Base-by-base conservation (phyloP, 30 jellyfish, hydroid and myxozoan species). In the Mastigias papua region DNA sequence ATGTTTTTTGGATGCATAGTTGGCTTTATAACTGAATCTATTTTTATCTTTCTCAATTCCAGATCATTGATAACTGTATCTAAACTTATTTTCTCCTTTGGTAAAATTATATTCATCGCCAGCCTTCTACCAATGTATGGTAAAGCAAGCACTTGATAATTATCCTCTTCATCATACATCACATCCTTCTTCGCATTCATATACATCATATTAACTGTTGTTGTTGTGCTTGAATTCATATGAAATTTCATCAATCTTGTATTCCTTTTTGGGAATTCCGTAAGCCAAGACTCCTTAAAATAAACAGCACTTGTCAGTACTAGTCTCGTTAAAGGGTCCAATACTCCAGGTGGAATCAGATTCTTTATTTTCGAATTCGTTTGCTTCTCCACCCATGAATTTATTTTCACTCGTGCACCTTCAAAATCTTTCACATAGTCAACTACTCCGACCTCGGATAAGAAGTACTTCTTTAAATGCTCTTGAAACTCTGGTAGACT, bases 291-390 rank as follows among this genome's bases (percentile, higher is more conserved):
- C 16, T 93, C 97, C n/a, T 93, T 93, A 71, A 93, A 93, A 61
- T 93, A 89, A 1, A 93, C 93, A 25, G 97, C 98, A 76, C 92
- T 93, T 16, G 96, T 84, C 65, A 93, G 23, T 34, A 93, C 97
- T 35, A 93, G 84, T 71, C 96, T 73, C 28, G 98, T 93, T 28
- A 80, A 28, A 0, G 82, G 49, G 17, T 72, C 22, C 35, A 93
- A 57, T 35, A 73, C 49, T 34, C 94, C 91, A 22, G 89, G 49
- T 0, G 89, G 60, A 34, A 93, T 66, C 13, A 93, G 90, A 46
- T 88, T 76, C 46, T 63, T 89, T 22, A 93, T 93, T 35, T 83
- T 93, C 22, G 76, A 82, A 8, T 89, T 86, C 27, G 98, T 93
- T 63, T 88, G 68, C 83, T 72, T 31, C 32, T 57, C 70, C 0